Percentiles rank a stretch among this genome's conserved stretches.
These are phyloP conservation scores for Exocentrus adspersus DNA, from an alignment of 2,888 invertebrate species.

Conservation along the genomic window DNA sequence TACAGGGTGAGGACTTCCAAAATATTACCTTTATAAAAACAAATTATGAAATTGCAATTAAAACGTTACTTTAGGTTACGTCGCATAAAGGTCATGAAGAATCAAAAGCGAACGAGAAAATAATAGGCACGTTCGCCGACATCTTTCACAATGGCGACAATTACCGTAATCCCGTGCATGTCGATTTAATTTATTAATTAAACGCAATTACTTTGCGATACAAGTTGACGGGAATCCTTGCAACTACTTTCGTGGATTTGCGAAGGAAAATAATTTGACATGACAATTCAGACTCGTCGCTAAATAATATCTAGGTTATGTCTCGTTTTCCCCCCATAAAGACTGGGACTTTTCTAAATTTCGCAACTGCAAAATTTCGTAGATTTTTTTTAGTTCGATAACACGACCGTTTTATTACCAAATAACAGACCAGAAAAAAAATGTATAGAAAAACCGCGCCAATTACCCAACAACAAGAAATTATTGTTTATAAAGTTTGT, in stretches of 20 bases:
- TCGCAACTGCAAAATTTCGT: too few species aligned
- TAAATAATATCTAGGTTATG: too few species aligned
- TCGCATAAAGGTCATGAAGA: slow-evolving; percentile 5
- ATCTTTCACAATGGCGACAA: slow-evolving; percentile 2
- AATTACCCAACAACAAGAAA: slow-evolving; percentile 2
- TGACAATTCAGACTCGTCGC: too few species aligned
- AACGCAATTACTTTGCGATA: not conserved
- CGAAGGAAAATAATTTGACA: too few species aligned
- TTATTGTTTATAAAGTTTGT: slow-evolving; percentile 10
- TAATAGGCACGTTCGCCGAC: slow-evolving; percentile 5
- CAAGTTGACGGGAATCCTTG: too few species aligned
- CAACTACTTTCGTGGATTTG: too few species aligned
- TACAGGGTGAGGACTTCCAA: too few species aligned
- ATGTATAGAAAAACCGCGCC: not conserved
- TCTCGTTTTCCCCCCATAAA: too few species aligned
- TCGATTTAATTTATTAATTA: slow-evolving; percentile 13
- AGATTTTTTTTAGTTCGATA: too few species aligned
- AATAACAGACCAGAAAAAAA: not conserved
- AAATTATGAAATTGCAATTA: slow-evolving; percentile 8
- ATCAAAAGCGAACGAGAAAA: slow-evolving; percentile 14
- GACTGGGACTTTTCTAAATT: too few species aligned
- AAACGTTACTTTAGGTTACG: slow-evolving; percentile 1
- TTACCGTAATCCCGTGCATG: not conserved
- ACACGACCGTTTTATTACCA: not conserved
- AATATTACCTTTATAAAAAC: too few species aligned